Conservation (phyloP, 2,888 invertebrate genomes). For the Ditula angustiorana region DNA sequence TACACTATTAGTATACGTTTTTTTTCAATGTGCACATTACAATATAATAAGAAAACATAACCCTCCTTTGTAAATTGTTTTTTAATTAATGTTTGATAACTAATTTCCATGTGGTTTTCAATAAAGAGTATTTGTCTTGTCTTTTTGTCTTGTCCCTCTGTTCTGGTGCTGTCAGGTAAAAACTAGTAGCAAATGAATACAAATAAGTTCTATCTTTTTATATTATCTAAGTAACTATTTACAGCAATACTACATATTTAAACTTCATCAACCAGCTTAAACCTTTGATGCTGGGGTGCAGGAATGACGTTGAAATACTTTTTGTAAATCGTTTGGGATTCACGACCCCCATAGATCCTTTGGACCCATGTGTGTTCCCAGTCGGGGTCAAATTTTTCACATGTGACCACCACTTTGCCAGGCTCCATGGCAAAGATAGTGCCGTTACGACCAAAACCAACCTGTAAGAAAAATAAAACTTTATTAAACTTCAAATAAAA, state of each 20-base stretch:
- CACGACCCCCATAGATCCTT: conserved; percentile 87
- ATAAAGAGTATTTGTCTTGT: too few relatives aligned
- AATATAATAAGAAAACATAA: too few relatives aligned
- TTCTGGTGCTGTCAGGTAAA: too few relatives aligned
- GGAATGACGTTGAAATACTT: conserved; percentile 95
- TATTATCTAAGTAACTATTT: conserved; percentile 24
- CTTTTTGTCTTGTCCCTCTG: too few relatives aligned
- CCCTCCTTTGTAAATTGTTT: too few relatives aligned
- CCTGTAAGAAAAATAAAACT: conserved; percentile 83
- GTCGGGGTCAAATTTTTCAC: conserved; percentile 92
- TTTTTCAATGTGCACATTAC: too few relatives aligned
- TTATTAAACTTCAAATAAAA: neutral
- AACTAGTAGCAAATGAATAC: too few relatives aligned
- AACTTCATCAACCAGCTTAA: conserved; percentile 90
- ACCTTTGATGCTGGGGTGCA: conserved; percentile 90
- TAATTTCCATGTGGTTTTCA: too few relatives aligned
- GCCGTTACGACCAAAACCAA: conserved; percentile 92
- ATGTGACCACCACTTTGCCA: conserved; percentile 92
- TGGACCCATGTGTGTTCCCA: conserved; percentile 92
- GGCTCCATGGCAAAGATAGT: conserved; percentile 92
- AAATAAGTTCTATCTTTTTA: conserved; percentile 1
- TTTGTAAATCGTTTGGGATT: conserved; percentile 89
- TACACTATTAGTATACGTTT: too few relatives aligned
- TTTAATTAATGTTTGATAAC: too few relatives aligned
- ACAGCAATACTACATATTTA: conserved; percentile 61